Conservation (phyloP, 2,797 vertebrate species). For the Gobionotothen gibberifrons region DNA sequence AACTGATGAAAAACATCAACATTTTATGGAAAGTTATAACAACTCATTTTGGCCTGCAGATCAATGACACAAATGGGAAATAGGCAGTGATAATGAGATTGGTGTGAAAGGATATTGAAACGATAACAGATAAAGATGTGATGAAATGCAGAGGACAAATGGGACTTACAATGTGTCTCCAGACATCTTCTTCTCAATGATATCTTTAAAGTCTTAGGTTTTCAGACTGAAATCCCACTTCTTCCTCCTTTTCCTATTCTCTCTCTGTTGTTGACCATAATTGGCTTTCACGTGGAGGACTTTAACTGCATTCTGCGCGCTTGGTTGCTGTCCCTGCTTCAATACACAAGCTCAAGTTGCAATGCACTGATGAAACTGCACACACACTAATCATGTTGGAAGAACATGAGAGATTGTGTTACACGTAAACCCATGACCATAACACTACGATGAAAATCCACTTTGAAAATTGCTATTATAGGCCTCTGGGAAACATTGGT, state of each 20-base stretch:
- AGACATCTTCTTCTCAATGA: slow-evolving; percentile 12
- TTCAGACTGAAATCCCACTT: slow-evolving; percentile 13
- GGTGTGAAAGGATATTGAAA: slow-evolving; percentile 37
- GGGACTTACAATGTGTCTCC: slow-evolving; percentile 4
- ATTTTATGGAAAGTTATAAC: slow-evolving; percentile 62
- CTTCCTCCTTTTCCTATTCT: slow-evolving; percentile 8
- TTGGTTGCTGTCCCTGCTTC: slow-evolving; percentile 33
- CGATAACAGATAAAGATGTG: slow-evolving; percentile 38
- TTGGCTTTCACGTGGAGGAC: slow-evolving; percentile 22
- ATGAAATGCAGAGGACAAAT: slow-evolving; percentile 36
- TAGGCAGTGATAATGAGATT: slow-evolving; percentile 53
- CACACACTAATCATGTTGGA: neutral
- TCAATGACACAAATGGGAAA: slow-evolving; percentile 63
- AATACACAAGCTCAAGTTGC: slow-evolving; percentile 37
- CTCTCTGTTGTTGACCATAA: neutral
- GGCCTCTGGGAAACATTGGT: slow-evolving; percentile 9
- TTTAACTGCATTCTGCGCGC: slow-evolving; percentile 28
- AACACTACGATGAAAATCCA: slow-evolving; percentile 33
- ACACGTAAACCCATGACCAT: slow-evolving; percentile 4
- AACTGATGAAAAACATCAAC: slow-evolving; percentile 55
- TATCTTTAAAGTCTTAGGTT: neutral
- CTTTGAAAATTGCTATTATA: slow-evolving; percentile 23
- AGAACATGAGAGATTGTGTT: slow-evolving; percentile 19
- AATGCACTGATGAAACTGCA: slow-evolving; percentile 18
- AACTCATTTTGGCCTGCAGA: slow-evolving; percentile 50